phyloP scores from a whole-genome alignment of 2,113 vertebrate species.

The Anser brachyrhynchus region DNA sequence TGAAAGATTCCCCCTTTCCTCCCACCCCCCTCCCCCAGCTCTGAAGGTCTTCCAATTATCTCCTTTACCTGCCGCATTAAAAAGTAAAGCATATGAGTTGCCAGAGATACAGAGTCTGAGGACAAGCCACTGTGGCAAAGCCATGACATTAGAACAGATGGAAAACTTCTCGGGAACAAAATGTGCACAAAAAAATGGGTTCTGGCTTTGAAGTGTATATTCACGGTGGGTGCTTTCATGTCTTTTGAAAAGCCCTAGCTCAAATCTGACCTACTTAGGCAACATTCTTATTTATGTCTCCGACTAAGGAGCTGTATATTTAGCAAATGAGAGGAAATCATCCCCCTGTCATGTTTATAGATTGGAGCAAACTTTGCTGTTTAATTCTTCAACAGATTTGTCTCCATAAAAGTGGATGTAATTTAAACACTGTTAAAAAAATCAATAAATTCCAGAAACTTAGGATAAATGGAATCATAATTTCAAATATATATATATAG shows the following conservation, averaged over 20 bases:
- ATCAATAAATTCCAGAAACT: slow-evolving; percentile 72
- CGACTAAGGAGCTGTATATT: slow-evolving; percentile 75
- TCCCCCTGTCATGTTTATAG: slow-evolving; percentile 73
- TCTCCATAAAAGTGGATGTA: slow-evolving; percentile 72
- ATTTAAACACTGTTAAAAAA: slow-evolving; percentile 74
- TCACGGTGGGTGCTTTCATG: slow-evolving; percentile 78
- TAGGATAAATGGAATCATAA: slow-evolving; percentile 57
- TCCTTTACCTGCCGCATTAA: slow-evolving; percentile 71
- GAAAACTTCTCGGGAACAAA: slow-evolving; percentile 80
- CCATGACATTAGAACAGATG: slow-evolving; percentile 78
- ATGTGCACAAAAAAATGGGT: slow-evolving; percentile 73
- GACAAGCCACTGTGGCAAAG: slow-evolving; percentile 73
- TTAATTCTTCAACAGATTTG: slow-evolving; percentile 74
- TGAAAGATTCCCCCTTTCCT: slow-evolving; percentile 1
- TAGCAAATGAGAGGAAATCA: slow-evolving; percentile 75
- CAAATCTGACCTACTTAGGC: slow-evolving; percentile 82
- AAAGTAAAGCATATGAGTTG: slow-evolving; percentile 59
- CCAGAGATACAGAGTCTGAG: slow-evolving; percentile 74
- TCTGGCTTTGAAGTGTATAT: slow-evolving; percentile 79
- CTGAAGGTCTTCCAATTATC: slow-evolving; percentile 65
- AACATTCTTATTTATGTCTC: slow-evolving; percentile 78
- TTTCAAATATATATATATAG: slow-evolving; percentile 38
- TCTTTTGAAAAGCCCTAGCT: slow-evolving; percentile 78
- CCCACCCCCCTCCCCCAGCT: not conserved
- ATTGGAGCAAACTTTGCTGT: slow-evolving; percentile 73